Percentiles rank a stretch among this genome's conserved stretches.
Evolutionary conservation across 2,888 invertebrate genomes (phyloP).

Genomic region (Dicyrtoma fusca): DNA sequence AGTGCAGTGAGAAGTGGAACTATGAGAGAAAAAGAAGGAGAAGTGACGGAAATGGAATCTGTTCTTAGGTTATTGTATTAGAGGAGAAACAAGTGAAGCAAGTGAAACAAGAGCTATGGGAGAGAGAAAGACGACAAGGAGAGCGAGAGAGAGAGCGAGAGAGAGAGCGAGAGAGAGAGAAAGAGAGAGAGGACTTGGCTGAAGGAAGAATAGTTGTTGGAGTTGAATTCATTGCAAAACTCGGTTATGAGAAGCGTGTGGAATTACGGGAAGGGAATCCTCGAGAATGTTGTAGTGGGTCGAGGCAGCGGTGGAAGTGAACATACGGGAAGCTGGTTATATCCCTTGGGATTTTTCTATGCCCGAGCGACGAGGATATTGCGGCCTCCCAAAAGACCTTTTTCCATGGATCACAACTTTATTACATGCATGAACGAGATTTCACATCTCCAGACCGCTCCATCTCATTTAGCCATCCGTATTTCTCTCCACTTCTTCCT

Average conservation of each 20-base stretch:
- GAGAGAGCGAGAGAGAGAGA: too few species aligned
- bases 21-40: slow-evolving; percentile 14
- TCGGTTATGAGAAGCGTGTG: slow-evolving; percentile 30
- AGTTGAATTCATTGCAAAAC: slow-evolving; percentile 33
- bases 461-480: slow-evolving; percentile 43
- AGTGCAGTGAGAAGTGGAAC: slow-evolving; percentile 1
- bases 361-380: slow-evolving; percentile 32
- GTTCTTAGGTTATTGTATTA: neutral
- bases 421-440: slow-evolving; percentile 55
- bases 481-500: slow-evolving; percentile 20
- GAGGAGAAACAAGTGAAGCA: neutral
- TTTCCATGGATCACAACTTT: slow-evolving; percentile 55
- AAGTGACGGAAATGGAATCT: slow-evolving; percentile 21
- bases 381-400: slow-evolving; percentile 51
- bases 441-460: slow-evolving; percentile 50
- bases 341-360: slow-evolving; percentile 34
- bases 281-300: neutral
- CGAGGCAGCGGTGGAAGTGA: slow-evolving; percentile 9
- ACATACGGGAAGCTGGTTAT: slow-evolving; percentile 28
- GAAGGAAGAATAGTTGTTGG: neutral
- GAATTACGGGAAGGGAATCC: slow-evolving; percentile 23
- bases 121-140: slow-evolving; percentile 6
- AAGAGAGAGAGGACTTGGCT: neutral
- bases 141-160: neutral
- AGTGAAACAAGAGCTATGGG: neutral